These are phyloP conservation scores for Periophthalmus modestus DNA, from an alignment of 2,113 vertebrate genomes.

Conservation along the genomic window DNA sequence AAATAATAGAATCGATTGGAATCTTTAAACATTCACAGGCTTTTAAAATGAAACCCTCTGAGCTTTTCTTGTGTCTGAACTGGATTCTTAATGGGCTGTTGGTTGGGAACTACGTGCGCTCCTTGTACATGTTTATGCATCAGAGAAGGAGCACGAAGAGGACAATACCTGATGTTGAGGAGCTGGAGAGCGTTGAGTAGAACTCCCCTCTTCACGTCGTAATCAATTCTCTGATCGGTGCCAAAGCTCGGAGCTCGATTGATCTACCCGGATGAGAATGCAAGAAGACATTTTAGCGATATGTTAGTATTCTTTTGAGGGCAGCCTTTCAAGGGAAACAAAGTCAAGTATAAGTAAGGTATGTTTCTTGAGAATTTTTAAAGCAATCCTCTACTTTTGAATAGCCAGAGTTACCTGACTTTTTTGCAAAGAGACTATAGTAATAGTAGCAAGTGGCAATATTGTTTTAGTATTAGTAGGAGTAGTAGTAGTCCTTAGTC, in stretches of 20 bases:
- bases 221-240: slow-evolving; percentile 98
- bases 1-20: slow-evolving; percentile 32
- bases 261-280: slow-evolving; percentile 81
- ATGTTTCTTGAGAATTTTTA: background rate
- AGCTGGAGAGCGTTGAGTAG: slow-evolving; percentile 91
- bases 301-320: slow-evolving; percentile 18
- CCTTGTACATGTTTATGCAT: slow-evolving; percentile 10
- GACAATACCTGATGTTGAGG: slow-evolving; percentile 89
- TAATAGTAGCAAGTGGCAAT: background rate
- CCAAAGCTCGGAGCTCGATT: slow-evolving; percentile 98
- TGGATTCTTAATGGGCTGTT: slow-evolving; percentile 34
- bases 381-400: no score
- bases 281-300: slow-evolving; percentile 46
- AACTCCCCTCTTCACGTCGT: slow-evolving; percentile 95
- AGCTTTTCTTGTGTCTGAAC: slow-evolving; percentile 23
- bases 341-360: background rate
- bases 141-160: background rate
- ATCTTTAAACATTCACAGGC: slow-evolving; percentile 41
- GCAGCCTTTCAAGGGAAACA: slow-evolving; percentile 18
- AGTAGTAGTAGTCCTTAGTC: background rate
- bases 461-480: background rate
- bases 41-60: slow-evolving; percentile 21
- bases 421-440: background rate
- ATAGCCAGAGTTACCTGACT: background rate
- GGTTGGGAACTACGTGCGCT: slow-evolving; percentile 19